Evolutionary conservation across 2,113 vertebrate genomes (phyloP).

Genomic region (Nothobranchius furzeri): DNA sequence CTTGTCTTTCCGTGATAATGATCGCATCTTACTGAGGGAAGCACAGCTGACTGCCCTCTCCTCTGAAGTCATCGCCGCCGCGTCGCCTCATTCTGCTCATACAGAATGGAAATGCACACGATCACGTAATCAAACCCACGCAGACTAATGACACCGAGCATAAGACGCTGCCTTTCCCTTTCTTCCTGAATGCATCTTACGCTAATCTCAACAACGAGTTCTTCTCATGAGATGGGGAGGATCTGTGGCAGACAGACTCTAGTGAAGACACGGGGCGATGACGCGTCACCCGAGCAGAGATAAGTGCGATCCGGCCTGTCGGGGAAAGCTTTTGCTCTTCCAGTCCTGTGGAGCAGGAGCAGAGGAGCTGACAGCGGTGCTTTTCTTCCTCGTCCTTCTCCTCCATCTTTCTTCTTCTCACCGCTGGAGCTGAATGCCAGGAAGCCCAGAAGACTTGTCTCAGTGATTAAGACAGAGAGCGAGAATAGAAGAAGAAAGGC

Average conservation of each 20-base stretch:
- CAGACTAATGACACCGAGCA: conserved; percentile 50
- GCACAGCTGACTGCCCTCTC: conserved; percentile 38
- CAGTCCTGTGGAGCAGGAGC: conserved; percentile 46
- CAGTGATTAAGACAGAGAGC: conserved; percentile 53
- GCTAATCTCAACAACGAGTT: conserved; percentile 60
- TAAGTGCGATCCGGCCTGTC: conserved; percentile 54
- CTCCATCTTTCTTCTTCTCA: conserved; percentile 20
- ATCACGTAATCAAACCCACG: conserved; percentile 58
- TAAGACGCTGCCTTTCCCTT: conserved; percentile 47
- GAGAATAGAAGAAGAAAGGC: conserved; percentile 21
- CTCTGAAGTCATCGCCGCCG: conserved; percentile 17
- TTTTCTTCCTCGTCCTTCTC: conserved; percentile 42
- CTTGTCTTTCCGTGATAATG: conserved; percentile 48
- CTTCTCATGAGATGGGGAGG: conserved; percentile 51
- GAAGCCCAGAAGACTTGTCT: conserved; percentile 60
- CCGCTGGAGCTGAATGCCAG: conserved; percentile 57
- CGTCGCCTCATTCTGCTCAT: conserved; percentile 5
- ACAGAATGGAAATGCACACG: conserved; percentile 45
- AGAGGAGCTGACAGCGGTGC: conserved; percentile 54
- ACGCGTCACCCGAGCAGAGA: conserved; percentile 45
- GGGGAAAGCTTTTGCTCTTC: conserved; percentile 64
- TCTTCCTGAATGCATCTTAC: conserved; percentile 41
- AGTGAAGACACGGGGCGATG: conserved; percentile 46
- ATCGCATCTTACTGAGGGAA: conserved; percentile 46
- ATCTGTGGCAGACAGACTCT: conserved; percentile 33